phyloP scores from a whole-genome alignment of 2,888 invertebrate species.

The Acronicta psi region DNA sequence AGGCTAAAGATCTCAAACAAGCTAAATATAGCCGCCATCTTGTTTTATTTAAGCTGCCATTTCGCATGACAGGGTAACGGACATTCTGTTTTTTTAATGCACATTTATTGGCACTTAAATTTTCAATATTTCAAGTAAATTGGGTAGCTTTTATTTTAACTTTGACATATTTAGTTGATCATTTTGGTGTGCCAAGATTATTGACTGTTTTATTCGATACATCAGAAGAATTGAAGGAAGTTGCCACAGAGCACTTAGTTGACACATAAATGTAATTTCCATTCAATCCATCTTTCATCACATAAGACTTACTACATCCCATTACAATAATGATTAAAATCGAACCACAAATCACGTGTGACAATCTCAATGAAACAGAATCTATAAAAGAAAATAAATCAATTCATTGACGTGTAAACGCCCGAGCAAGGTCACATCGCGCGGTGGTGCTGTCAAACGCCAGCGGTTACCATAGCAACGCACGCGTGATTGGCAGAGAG shows the following conservation, averaged over 20 bases:
- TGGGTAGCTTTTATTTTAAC: conserved; percentile 2
- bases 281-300: conserved; percentile 24
- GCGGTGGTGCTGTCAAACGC: conserved; percentile 48
- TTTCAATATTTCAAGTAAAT: conserved; percentile 12
- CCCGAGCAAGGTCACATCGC: conserved; percentile 55
- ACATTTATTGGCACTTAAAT: conserved; percentile 5
- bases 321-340: conserved; percentile 13
- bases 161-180: not conserved
- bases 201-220: too few species aligned
- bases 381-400: conserved; percentile 28
- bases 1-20: conserved; percentile 32
- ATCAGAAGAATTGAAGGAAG: too few species aligned
- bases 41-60: conserved; percentile 54
- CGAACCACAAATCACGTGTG: conserved; percentile 13
- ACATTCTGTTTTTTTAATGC: conserved; percentile 14
- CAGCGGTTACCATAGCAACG: conserved; percentile 56
- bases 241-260: too few species aligned
- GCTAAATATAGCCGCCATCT: conserved; percentile 68
- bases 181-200: not conserved
- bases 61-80: not conserved
- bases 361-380: conserved; percentile 37
- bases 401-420: conserved; percentile 53
- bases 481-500: conserved; percentile 46
- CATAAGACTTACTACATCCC: conserved; percentile 4
- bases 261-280: conserved; percentile 2